A percentile compares a stretch with the other conserved stretches of the same genome.
These are phyloP conservation scores for Torymus aiolomorphi DNA, from an alignment of 2,888 invertebrate genomes.

Conservation along the genomic window DNA sequence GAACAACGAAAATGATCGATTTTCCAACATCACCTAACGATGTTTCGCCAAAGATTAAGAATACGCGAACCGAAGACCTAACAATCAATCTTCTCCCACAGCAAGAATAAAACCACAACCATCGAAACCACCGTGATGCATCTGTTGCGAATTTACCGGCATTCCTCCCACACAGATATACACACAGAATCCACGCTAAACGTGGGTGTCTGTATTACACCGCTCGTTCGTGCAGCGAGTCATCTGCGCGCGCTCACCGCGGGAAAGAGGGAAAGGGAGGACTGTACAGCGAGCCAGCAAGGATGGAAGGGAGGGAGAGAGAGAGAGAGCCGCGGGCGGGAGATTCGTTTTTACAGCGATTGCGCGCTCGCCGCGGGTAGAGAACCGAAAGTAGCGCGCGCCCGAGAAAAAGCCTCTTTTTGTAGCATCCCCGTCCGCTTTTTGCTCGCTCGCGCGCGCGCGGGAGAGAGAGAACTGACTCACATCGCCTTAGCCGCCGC, in stretches of 20 bases:
- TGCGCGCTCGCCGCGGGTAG: constrained; percentile 35
- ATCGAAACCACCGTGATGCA: too few species aligned
- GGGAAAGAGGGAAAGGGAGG: constrained; percentile 17
- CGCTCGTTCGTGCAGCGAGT: not conserved
- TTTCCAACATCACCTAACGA: too few species aligned
- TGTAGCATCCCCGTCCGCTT: constrained; percentile 45
- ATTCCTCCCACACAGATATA: too few species aligned
- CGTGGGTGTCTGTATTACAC: too few species aligned
- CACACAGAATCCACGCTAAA: not conserved
- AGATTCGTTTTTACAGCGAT: constrained; percentile 57
- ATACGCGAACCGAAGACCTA: too few species aligned
- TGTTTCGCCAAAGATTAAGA: too few species aligned
- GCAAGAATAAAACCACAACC: too few species aligned
- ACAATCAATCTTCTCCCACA: too few species aligned
- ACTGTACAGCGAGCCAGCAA: constrained; percentile 4
- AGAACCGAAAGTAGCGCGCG: constrained; percentile 55
- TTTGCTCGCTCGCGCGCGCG: constrained; percentile 18
- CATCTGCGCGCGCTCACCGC: not conserved
- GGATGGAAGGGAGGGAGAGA: constrained; percentile 36
- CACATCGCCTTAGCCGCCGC: constrained; percentile 36
- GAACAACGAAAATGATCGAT: too few species aligned
- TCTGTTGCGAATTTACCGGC: too few species aligned
- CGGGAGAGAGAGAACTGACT: constrained; percentile 25
- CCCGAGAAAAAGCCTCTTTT: constrained; percentile 53
- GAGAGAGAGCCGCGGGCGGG: too few species aligned